Conservation (phyloP, 64 coral and sea anemone genomes). For the Dendronephthya gigantea region DNA sequence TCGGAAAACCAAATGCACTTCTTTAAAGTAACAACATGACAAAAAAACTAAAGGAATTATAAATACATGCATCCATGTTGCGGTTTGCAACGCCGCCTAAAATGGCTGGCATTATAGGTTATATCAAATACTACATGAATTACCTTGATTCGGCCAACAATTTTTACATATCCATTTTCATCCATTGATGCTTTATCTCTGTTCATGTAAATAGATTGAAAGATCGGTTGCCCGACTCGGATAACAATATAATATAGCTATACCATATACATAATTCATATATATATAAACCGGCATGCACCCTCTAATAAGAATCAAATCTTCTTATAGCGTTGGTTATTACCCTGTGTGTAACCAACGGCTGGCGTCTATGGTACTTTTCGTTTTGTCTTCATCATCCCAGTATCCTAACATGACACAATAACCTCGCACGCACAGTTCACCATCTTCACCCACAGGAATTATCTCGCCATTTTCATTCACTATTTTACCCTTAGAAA, state of each 20-base stretch:
- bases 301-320: neutral
- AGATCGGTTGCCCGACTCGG: too few species aligned
- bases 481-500: conserved; percentile 62
- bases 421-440: conserved; percentile 91
- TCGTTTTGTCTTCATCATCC: conserved; percentile 84
- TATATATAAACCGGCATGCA: too few species aligned
- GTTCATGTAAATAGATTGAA: neutral
- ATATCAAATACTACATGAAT: neutral
- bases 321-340: neutral
- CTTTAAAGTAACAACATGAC: too few species aligned
- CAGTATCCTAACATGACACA: conserved; percentile 89
- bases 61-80: too few species aligned
- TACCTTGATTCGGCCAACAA: conserved; percentile 84
- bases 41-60: too few species aligned
- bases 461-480: conserved; percentile 47
- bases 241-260: neutral
- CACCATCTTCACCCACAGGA: conserved; percentile 62
- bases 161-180: conserved; percentile 80
- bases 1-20: too few species aligned
- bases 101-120: too few species aligned
- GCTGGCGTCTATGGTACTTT: conserved; percentile 61
- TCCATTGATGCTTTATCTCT: conserved; percentile 91
- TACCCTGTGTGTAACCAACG: conserved; percentile 96
- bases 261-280: neutral
- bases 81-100: too few species aligned